Evolutionary conservation across 2,113 vertebrate species (phyloP).

Genomic region (Pontoporia blainvillei): DNA sequence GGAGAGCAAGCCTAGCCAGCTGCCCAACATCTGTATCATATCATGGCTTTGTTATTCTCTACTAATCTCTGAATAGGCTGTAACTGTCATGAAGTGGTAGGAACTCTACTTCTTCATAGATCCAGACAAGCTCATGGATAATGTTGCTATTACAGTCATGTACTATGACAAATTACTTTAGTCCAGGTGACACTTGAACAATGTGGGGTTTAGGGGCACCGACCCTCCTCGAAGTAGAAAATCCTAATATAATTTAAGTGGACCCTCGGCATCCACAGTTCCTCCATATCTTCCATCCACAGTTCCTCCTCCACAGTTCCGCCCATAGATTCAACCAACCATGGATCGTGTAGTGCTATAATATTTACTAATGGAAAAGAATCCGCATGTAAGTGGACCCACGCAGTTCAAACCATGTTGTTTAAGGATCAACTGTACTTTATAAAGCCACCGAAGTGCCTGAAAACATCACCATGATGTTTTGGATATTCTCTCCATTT

Average conservation of each 20-base stretch:
- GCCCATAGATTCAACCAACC: not conserved
- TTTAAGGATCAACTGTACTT: not conserved
- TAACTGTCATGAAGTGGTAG: not conserved
- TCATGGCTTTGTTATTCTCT: not conserved
- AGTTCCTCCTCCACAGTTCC: too few species aligned
- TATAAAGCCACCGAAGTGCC: not conserved
- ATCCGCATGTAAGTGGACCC: not conserved
- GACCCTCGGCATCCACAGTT: not conserved
- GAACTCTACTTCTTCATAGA: not conserved
- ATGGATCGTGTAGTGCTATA: not conserved
- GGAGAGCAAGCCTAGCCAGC: not conserved
- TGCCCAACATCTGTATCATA: not conserved
- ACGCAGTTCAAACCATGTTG: not conserved
- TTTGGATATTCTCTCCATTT: not conserved
- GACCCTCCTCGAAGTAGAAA: not conserved
- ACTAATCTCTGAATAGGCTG: not conserved
- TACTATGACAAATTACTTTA: not conserved
- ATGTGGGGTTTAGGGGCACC: not conserved
- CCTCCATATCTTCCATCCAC: not conserved
- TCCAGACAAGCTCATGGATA: not conserved
- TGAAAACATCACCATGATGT: not conserved
- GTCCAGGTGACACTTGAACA: not conserved
- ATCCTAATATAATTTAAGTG: not conserved
- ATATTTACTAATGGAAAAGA: not conserved
- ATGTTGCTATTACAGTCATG: not conserved